Percentiles rank a stretch among this genome's conserved stretches.
Evolutionary conservation across 2,113 vertebrate genomes (phyloP).

Genomic region (Pelecanus crispus): DNA sequence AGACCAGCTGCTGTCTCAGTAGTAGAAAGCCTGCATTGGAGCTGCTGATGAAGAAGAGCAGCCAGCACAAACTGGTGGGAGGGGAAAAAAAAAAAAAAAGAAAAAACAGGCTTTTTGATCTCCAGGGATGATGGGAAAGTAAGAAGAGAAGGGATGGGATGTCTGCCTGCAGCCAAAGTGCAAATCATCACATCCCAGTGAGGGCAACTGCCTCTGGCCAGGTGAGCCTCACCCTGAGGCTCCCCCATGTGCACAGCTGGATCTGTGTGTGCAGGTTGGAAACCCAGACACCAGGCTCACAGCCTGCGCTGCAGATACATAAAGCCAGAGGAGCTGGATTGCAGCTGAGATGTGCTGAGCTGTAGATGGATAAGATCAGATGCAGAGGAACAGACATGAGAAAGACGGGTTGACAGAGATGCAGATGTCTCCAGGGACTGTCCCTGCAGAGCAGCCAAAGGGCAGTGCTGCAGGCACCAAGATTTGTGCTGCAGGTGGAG

Average conservation of each 20-base stretch:
- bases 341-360: neutral
- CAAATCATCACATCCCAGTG: neutral
- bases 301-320: neutral
- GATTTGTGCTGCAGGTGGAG: neutral
- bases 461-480: neutral
- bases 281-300: neutral
- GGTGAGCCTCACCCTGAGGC: neutral
- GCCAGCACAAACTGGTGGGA: neutral
- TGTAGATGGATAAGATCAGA: neutral
- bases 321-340: neutral
- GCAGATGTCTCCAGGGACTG: neutral
- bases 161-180: neutral
- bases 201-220: neutral
- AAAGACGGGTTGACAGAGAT: neutral
- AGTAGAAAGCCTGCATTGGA: neutral
- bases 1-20: neutral
- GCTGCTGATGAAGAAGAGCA: neutral
- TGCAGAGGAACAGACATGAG: neutral
- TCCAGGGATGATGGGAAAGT: neutral
- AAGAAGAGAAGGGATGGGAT: neutral
- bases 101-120: neutral
- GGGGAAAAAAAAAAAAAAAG: no score
- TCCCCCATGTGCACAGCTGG: neutral
- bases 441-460: neutral
- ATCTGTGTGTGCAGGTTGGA: rapidly evolving